Evolutionary conservation across 2,888 invertebrate species (phyloP).

Genomic region (Pammene aurita): DNA sequence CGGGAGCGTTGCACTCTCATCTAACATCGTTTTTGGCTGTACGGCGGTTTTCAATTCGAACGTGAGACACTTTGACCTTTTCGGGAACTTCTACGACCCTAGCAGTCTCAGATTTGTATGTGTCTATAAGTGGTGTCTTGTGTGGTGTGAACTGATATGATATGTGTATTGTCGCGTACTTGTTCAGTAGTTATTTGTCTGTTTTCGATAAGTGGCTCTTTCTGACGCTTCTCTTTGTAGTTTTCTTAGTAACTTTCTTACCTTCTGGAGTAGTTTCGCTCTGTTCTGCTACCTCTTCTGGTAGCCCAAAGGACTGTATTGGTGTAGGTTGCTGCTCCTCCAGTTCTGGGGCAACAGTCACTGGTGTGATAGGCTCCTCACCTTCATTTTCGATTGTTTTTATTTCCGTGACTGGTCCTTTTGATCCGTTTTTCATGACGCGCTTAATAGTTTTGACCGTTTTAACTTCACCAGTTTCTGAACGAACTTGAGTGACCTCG

Average conservation of each 20-base stretch:
- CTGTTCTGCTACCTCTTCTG: not conserved
- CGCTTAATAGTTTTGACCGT: constrained; percentile 5
- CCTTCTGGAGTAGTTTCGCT: constrained; percentile 18
- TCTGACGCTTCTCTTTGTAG: constrained; percentile 1
- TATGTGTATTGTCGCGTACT: not conserved
- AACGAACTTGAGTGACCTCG: not conserved
- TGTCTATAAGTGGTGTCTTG: not conserved
- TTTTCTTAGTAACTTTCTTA: constrained; percentile 48
- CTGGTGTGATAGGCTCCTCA: not conserved
- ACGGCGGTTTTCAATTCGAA: constrained; percentile 39
- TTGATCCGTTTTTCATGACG: not conserved
- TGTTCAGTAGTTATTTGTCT: constrained; percentile 11
- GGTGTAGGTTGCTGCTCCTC: not conserved
- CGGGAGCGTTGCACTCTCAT: constrained; percentile 49
- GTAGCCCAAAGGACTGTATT: not conserved
- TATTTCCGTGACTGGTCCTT: constrained; percentile 35
- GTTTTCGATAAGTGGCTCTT: not conserved
- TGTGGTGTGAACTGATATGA: constrained; percentile 12
- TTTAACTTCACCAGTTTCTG: not conserved
- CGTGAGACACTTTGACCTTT: constrained; percentile 16
- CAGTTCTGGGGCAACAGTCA: not conserved
- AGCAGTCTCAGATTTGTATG: not conserved
- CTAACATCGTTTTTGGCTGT: constrained; percentile 54
- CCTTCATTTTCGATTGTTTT: constrained; percentile 18
- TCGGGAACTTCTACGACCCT: not conserved